Evolutionary conservation across 2,113 vertebrate genomes (phyloP).

Genomic region (Arothron firmamentum): DNA sequence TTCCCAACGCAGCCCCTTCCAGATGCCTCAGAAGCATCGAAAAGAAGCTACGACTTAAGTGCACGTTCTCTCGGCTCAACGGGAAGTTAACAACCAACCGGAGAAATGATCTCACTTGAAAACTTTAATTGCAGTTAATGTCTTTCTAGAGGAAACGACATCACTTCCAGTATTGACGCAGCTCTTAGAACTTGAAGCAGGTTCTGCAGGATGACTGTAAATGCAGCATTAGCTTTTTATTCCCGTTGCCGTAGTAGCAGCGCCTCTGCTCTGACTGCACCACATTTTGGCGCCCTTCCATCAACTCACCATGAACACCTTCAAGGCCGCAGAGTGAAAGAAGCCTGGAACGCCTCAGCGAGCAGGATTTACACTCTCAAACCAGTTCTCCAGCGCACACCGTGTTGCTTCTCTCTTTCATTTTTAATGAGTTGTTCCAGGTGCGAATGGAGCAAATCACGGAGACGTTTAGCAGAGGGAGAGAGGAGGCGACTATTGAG

Average conservation of each 20-base stretch:
- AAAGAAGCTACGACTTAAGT: conserved; percentile 48
- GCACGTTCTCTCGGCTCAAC: conserved; percentile 36
- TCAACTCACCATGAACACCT: neutral
- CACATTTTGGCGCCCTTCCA: neutral
- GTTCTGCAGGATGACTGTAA: neutral
- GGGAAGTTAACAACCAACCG: conserved; percentile 59
- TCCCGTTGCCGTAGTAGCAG: too few relatives aligned
- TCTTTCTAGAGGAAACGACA: conserved; percentile 17
- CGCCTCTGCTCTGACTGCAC: too few relatives aligned
- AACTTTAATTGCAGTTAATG: conserved; percentile 52
- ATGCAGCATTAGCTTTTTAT: neutral
- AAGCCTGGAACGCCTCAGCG: too few relatives aligned
- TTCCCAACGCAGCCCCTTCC: conserved; percentile 45
- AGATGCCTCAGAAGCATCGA: conserved; percentile 38
- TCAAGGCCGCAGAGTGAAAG: neutral
- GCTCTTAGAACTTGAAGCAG: neutral
- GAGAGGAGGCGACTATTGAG: conserved; percentile 82
- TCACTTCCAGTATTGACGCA: too few relatives aligned
- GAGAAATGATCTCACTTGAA: conserved; percentile 59
- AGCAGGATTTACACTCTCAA: neutral
- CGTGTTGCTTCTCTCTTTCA: conserved; percentile 62
- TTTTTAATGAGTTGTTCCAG: conserved; percentile 77
- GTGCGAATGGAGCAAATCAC: conserved; percentile 71
- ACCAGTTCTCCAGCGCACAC: conserved; percentile 34
- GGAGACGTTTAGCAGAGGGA: conserved; percentile 76